Evolutionary conservation across 2,888 invertebrate species (phyloP), one percentile per base, ranked within the genome.

Genomic region (Scaptomyza caliginosa): DNA sequence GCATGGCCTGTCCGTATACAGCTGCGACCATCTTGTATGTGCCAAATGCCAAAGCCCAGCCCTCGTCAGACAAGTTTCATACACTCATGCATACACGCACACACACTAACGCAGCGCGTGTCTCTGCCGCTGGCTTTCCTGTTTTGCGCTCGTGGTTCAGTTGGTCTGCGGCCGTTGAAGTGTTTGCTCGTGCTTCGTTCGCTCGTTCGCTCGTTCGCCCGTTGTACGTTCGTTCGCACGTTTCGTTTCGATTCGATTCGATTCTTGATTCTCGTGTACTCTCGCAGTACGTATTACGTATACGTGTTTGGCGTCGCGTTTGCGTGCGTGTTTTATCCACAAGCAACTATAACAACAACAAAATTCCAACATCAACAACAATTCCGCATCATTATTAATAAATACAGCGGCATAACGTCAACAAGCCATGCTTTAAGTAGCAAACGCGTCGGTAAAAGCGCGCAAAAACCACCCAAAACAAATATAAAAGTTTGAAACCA

Each of bases 131-230:
- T 81, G 82, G 74, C 81, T 89, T 77, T 83, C 80, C 80, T 86
- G 80, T 76, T 87, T 81, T 76, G 73, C 59, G 77, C 76, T 74
- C 75, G 74, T 75, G 60, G 63, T 74, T 91, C 89, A 91, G 91
- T 91, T 90, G 90, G 90, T 90, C 88, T 88, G 88, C 88, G 90
- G 90, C 91, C 90, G 91, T 91, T 91, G 90, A 73, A 73, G 72
- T 73, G 67, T 71, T 62, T 78, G 66, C 78, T 70, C 79, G 72
- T 73, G 68, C 68, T 58, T 77, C 72, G 72, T 76, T 57, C 76
- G 72, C 46, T 42, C 71, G 70, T 73, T 75, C 58, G 71, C 63
- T 74, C 72, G 72, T 75, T 59, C 76, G 72, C 38, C 36, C 71
- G 71, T 67, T 75, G 30, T 32, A 32, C 32, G 32, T 32, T 13